Evolutionary conservation across 53 echinoderm and acorn worm species (phyloP).

Genomic region (Luidia sarsii): DNA sequence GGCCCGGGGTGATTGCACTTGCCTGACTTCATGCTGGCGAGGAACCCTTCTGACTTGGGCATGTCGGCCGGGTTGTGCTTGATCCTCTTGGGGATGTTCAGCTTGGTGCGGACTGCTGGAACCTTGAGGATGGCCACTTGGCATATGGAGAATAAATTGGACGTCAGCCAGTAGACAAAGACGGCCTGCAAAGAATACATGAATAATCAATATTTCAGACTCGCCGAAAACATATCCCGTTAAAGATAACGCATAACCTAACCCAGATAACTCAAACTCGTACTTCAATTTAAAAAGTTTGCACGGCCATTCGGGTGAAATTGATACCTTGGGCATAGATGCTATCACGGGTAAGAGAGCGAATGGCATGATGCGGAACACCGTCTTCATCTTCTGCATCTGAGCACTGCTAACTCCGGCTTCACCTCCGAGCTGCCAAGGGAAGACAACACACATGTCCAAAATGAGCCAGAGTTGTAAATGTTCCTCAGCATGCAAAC

Average conservation of each 20-base stretch:
- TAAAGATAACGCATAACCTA: too few relatives aligned
- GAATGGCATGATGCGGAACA: conserved; percentile 86
- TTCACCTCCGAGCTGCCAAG: conserved; percentile 83
- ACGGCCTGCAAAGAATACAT: conserved; percentile 89
- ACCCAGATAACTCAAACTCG: too few relatives aligned
- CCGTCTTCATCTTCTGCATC: conserved; percentile 79
- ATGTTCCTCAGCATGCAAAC: too few relatives aligned
- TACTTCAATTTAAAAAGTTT: too few relatives aligned
- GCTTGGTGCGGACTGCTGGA: conserved; percentile 65
- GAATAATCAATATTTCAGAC: too few relatives aligned
- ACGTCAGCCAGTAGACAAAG: conserved; percentile 88
- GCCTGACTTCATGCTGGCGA: conserved; percentile 86
- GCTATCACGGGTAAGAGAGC: conserved; percentile 81
- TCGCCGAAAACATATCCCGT: too few relatives aligned
- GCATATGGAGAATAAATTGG: conserved; percentile 72
- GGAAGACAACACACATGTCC: too few relatives aligned
- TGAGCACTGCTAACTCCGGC: conserved; percentile 95
- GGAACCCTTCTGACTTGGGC: conserved; percentile 86
- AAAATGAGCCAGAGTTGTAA: too few relatives aligned
- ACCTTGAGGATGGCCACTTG: conserved; percentile 79
- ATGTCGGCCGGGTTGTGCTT: conserved; percentile 76
- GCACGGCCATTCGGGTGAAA: too few relatives aligned
- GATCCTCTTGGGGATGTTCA: conserved; percentile 80
- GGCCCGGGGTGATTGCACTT: background rate
- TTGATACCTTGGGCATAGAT: conserved; percentile 89